A percentile compares a stretch with the other conserved stretches of the same genome.
Evolutionary conservation across 2,888 invertebrate species (phyloP).

Genomic region (Seladonia tumulorum): DNA sequence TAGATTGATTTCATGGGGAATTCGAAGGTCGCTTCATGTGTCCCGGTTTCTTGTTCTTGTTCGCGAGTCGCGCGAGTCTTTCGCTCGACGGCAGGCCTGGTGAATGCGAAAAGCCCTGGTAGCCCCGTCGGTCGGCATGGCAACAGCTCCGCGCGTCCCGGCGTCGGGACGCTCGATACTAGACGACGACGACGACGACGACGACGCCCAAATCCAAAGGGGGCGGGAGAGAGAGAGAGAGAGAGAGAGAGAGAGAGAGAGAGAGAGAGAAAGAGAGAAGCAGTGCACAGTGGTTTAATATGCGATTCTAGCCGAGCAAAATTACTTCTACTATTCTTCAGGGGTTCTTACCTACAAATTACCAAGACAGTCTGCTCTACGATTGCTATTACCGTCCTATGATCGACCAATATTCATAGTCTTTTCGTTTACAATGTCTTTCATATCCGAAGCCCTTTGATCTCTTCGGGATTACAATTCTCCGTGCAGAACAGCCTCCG

Average conservation of each 20-base stretch:
- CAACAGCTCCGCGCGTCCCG: conserved; percentile 83
- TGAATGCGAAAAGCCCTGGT: conserved; percentile 76
- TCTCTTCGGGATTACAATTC: background rate
- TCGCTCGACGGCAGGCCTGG: conserved; percentile 50
- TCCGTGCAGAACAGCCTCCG: too few species aligned
- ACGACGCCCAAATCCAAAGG: conserved; percentile 67
- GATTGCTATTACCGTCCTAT: too few species aligned
- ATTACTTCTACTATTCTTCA: background rate
- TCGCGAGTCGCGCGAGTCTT: conserved; percentile 61
- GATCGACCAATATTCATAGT: too few species aligned
- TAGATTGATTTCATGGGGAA: background rate
- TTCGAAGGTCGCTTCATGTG: background rate
- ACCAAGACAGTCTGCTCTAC: too few species aligned
- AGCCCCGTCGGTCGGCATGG: conserved; percentile 83
- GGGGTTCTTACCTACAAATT: background rate
- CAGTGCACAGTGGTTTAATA: background rate
- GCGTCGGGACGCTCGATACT: conserved; percentile 84
- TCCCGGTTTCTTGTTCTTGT: conserved; percentile 57
- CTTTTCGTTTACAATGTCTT: too few species aligned
- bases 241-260: background rate
- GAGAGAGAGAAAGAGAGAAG: background rate
- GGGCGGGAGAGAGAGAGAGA: conserved; percentile 28
- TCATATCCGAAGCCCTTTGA: background rate
- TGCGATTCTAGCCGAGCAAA: conserved; percentile 1
- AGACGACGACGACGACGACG: conserved; percentile 73